phyloP scores from a whole-genome alignment of 2,113 vertebrate genomes.

The Antechinus flavipes region DNA sequence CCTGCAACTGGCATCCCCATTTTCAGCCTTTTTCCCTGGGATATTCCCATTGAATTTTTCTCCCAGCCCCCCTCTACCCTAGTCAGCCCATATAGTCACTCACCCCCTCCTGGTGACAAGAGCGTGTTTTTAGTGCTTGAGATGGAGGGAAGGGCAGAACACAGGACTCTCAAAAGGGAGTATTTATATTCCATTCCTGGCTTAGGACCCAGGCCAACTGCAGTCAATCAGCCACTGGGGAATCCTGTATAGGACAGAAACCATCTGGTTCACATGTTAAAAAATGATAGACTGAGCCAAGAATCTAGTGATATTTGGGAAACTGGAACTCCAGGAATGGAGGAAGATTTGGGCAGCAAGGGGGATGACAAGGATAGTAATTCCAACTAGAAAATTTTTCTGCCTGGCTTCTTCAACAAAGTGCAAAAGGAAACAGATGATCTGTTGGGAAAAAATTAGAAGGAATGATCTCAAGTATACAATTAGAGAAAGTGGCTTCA shows the following conservation, averaged over 20 bases:
- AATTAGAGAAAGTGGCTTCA: not conserved
- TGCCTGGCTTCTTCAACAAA: not conserved
- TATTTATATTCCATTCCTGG: not conserved
- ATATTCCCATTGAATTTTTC: not conserved
- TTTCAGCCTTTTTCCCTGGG: not conserved
- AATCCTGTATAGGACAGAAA: not conserved
- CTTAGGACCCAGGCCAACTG: not conserved
- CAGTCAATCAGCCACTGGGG: not conserved
- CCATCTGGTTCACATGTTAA: not conserved
- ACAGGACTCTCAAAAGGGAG: not conserved
- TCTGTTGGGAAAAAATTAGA: not conserved
- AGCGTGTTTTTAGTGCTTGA: not conserved
- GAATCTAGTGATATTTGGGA: not conserved
- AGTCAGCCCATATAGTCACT: not conserved
- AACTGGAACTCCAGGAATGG: not conserved
- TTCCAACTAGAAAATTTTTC: not conserved
- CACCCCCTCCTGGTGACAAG: not conserved
- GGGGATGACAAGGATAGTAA: not conserved
- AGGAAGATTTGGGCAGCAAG: not conserved
- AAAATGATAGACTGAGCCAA: not conserved
- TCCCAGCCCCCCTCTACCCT: not conserved
- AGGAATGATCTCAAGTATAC: not conserved
- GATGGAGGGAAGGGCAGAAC: not conserved
- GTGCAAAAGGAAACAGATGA: not conserved
- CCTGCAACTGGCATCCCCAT: not conserved